Evolutionary conservation across 2,888 invertebrate species (phyloP), one percentile per base, ranked within the genome.

Genomic region (Noctua pronuba): DNA sequence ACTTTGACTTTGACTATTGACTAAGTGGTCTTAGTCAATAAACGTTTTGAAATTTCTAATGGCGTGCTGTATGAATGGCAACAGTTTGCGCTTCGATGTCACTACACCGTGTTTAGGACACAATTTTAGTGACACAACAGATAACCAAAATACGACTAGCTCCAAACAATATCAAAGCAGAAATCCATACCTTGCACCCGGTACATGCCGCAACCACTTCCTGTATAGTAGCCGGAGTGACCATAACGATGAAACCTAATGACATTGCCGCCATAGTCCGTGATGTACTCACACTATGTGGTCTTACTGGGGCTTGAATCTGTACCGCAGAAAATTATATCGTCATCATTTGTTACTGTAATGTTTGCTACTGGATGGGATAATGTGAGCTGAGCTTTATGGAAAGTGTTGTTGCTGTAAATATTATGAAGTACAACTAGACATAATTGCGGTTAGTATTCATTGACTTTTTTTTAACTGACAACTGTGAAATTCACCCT

Each of bases 251-350:
- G 96, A 99, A 99, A 78, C 98, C 98, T 91, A 99, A 97, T 80
- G 99, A 99, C 98, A 99, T 99, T 72, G 99, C 98, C 1, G 99
- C 99, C 98, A 99, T 98, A 84, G 99, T 98, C 89, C 98, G 97
- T 62, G 98, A 98, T 28, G 98, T 98, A 87, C 98, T 98, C 70
- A 98, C 98, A 91, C 98, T 98, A 90, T 98, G 97, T 76, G 98
- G 97, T 89, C 98, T 90, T 13, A 98, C 98, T 60, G 95, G 95
- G 7, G 94, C 92, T 88, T 94, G 96, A 65, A 96, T 94, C 93
- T 95, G 79, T 75, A 55, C 35, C 67, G 2, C 52, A 65, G 35
- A 79, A 77, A 80, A 70, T 71, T n/a, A 73, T 75, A 80, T 60
- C 11, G 58, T 68, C 67, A 68, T 66, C 35, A 77, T 82, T 55